These are phyloP conservation scores for Magallana angulata DNA, from an alignment of 1,140 invertebrate genomes.

Conservation along the genomic window DNA sequence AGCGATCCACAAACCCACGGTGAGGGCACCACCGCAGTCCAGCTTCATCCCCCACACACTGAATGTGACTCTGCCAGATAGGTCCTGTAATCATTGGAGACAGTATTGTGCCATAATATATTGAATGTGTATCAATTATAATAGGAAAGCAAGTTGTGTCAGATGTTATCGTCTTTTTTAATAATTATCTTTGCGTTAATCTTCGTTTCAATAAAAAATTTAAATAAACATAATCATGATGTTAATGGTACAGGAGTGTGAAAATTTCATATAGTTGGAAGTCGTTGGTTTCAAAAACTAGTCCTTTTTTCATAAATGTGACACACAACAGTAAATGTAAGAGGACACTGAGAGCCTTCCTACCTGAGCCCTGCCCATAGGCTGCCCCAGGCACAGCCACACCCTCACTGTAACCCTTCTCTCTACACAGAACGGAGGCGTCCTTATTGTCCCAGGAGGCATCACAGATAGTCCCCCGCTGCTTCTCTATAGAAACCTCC, in stretches of 20 bases:
- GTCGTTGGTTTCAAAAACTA: too few relatives aligned
- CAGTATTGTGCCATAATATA: neutral
- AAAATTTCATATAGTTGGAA: too few relatives aligned
- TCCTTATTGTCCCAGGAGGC: slow-evolving; percentile 68
- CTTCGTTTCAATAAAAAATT: too few relatives aligned
- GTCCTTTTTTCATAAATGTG: too few relatives aligned
- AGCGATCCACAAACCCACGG: slow-evolving; percentile 65
- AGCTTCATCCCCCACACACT: slow-evolving; percentile 63
- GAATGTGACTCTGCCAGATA: slow-evolving; percentile 65
- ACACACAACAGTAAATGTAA: too few relatives aligned
- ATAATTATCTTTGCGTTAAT: too few relatives aligned
- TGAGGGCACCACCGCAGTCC: slow-evolving; percentile 65
- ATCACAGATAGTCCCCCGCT: slow-evolving; percentile 76
- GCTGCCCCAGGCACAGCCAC: slow-evolving; percentile 59
- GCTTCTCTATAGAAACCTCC: slow-evolving; percentile 83
- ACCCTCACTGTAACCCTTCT: slow-evolving; percentile 68
- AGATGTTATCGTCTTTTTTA: too few relatives aligned
- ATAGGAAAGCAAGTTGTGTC: too few relatives aligned
- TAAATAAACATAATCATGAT: too few relatives aligned
- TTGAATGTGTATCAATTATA: too few relatives aligned
- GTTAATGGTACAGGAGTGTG: too few relatives aligned
- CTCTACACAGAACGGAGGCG: slow-evolving; percentile 70
- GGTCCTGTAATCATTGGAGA: slow-evolving; percentile 50
- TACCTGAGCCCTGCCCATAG: slow-evolving; percentile 63
- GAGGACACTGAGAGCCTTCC: neutral